Conservation (phyloP, 2,888 invertebrate genomes). For the Hydrotaea diabolus region DNA sequence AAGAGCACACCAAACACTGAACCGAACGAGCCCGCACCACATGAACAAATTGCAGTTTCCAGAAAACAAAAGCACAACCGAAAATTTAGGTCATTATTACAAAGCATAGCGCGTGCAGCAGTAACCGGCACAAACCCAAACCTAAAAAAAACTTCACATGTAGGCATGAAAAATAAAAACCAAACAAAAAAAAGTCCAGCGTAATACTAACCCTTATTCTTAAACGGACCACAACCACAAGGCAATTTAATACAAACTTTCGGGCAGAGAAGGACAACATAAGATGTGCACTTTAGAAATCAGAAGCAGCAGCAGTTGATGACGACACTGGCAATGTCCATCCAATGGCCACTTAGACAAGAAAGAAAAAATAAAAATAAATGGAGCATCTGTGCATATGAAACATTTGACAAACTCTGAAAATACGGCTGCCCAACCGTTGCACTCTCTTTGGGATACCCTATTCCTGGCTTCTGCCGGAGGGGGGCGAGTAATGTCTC, state of each 20-base stretch:
- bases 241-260: neutral
- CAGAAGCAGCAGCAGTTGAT: neutral
- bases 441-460: neutral
- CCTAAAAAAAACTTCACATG: neutral
- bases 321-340: neutral
- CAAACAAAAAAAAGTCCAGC: neutral
- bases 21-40: slow-evolving; percentile 42
- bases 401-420: slow-evolving; percentile 11
- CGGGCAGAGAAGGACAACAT: neutral
- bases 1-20: slow-evolving; percentile 19
- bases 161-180: too few species aligned
- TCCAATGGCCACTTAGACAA: too few species aligned
- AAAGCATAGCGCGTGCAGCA: slow-evolving; percentile 61
- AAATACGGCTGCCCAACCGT: neutral
- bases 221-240: neutral
- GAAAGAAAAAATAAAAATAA: neutral
- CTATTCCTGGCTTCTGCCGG: neutral
- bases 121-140: slow-evolving; percentile 28
- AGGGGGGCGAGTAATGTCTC: neutral
- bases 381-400: neutral
- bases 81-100: slow-evolving; percentile 64
- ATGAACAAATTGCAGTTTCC: slow-evolving; percentile 53
- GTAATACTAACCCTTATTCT: slow-evolving; percentile 35
- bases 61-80: neutral
- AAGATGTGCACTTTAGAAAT: neutral